These are phyloP conservation scores for human (Homo sapiens) DNA, from an alignment of 2,113 vertebrate genomes.

Conservation along the genomic window DNA sequence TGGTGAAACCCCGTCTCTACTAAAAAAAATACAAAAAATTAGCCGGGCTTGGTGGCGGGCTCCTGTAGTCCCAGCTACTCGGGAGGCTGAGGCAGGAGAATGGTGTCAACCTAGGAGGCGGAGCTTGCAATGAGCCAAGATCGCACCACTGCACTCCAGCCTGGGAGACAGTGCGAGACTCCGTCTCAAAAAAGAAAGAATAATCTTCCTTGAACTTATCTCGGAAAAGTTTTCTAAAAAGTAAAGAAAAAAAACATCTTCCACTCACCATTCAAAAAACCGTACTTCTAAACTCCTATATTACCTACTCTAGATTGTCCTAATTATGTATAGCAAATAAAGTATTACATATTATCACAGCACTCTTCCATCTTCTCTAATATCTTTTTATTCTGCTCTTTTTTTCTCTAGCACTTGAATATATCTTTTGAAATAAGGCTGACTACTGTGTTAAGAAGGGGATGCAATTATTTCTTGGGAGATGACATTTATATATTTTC, in stretches of 20 bases:
- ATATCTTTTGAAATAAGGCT: background rate
- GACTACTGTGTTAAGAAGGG: background rate
- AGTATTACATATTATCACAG: background rate
- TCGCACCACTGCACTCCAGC: too few species aligned
- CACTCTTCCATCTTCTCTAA: background rate
- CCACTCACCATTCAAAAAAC: background rate
- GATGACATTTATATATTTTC: background rate
- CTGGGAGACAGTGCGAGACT: too few species aligned
- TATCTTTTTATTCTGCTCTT: background rate
- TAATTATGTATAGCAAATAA: background rate
- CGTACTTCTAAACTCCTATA: constrained; percentile 1
- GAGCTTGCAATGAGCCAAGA: too few species aligned
- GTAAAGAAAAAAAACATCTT: background rate
- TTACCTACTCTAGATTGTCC: background rate
- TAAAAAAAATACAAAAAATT: too few species aligned
- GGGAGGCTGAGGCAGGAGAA: too few species aligned
- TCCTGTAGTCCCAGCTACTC: too few species aligned
- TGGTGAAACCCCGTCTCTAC: too few species aligned
- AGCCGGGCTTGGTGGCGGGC: too few species aligned
- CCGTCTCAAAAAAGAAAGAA: background rate
- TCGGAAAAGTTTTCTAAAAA: too few species aligned
- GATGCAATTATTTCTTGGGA: background rate
- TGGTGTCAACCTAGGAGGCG: too few species aligned
- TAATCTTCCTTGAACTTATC: too few species aligned
- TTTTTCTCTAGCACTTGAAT: background rate